Evolutionary conservation across 2,113 vertebrate genomes (phyloP).

Genomic region (Ictalurus furcatus): DNA sequence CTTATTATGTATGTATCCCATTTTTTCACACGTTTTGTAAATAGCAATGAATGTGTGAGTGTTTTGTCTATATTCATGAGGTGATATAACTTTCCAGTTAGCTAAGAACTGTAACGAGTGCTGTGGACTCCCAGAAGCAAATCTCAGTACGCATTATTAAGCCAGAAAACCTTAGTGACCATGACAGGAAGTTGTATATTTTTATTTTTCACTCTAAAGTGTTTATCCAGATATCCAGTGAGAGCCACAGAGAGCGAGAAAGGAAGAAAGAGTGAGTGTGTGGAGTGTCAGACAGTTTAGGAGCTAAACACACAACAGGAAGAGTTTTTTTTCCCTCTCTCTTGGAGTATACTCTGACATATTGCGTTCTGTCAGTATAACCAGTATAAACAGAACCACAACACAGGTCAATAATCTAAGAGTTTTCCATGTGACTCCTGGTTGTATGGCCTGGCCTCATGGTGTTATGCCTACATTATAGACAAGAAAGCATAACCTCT

Average conservation of each 20-base stretch:
- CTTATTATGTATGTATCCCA: not conserved
- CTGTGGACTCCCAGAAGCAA: slow-evolving; percentile 25
- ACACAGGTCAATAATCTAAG: slow-evolving; percentile 13
- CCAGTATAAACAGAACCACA: slow-evolving; percentile 39
- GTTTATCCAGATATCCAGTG: slow-evolving; percentile 29
- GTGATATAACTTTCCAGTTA: not conserved
- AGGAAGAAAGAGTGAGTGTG: not conserved
- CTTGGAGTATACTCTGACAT: slow-evolving; percentile 61
- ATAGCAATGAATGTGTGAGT: not conserved
- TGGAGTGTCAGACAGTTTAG: slow-evolving; percentile 60
- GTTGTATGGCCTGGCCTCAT: not conserved
- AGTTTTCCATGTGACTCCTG: slow-evolving; percentile 1
- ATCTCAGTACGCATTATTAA: slow-evolving; percentile 48
- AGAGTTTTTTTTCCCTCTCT: slow-evolving; percentile 66
- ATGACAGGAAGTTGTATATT: slow-evolving; percentile 26
- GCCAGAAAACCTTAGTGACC: slow-evolving; percentile 25
- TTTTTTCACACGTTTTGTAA: not conserved
- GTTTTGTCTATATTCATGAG: slow-evolving; percentile 4
- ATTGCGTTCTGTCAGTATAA: slow-evolving; percentile 58
- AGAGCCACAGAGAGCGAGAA: not conserved
- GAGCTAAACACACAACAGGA: slow-evolving; percentile 68
- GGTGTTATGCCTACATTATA: not conserved
- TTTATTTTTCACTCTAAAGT: slow-evolving; percentile 28
- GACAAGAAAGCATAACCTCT: slow-evolving; percentile 15
- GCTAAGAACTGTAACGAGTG: slow-evolving; percentile 33